Conservation (phyloP, 2,113 vertebrate genomes). For the Nematolebias whitei region DNA sequence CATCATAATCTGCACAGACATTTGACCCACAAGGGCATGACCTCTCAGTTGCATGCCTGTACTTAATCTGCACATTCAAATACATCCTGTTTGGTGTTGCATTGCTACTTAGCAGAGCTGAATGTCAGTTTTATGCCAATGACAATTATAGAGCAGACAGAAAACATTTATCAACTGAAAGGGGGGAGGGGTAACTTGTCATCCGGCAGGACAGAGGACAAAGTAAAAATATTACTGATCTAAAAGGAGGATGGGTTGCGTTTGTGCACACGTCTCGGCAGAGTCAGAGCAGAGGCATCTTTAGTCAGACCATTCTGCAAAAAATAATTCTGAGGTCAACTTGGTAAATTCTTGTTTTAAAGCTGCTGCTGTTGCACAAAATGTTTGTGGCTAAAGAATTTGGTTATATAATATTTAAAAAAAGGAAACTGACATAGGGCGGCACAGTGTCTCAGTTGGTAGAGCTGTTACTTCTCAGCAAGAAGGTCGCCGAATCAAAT, state of each 20-base stretch:
- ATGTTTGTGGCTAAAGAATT: too few relatives aligned
- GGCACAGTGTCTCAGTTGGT: too few relatives aligned
- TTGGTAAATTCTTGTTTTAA: background rate
- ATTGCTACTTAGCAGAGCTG: constrained; percentile 17
- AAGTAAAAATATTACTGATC: constrained; percentile 52
- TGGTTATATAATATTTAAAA: too few relatives aligned
- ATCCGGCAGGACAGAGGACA: constrained; percentile 25
- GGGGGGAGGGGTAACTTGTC: too few relatives aligned
- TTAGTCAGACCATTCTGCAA: background rate
- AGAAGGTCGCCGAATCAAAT: too few relatives aligned
- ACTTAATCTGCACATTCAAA: constrained; percentile 19
- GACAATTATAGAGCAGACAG: constrained; percentile 46
- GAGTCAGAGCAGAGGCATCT: background rate
- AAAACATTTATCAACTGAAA: constrained; percentile 37
- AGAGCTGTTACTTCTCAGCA: too few relatives aligned
- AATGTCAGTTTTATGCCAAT: constrained; percentile 27
- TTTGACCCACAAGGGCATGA: constrained; percentile 33
- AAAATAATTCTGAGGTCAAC: background rate
- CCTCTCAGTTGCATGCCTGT: constrained; percentile 28
- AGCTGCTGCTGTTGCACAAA: constrained; percentile 1
- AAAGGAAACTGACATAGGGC: too few relatives aligned
- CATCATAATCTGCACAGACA: constrained; percentile 32
- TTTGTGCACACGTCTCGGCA: constrained; percentile 6
- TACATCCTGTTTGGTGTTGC: constrained; percentile 36
- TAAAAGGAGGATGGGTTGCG: constrained; percentile 12